These are phyloP conservation scores for Sebastes reedi DNA, from an alignment of 2,797 vertebrate species.

Conservation along the genomic window DNA sequence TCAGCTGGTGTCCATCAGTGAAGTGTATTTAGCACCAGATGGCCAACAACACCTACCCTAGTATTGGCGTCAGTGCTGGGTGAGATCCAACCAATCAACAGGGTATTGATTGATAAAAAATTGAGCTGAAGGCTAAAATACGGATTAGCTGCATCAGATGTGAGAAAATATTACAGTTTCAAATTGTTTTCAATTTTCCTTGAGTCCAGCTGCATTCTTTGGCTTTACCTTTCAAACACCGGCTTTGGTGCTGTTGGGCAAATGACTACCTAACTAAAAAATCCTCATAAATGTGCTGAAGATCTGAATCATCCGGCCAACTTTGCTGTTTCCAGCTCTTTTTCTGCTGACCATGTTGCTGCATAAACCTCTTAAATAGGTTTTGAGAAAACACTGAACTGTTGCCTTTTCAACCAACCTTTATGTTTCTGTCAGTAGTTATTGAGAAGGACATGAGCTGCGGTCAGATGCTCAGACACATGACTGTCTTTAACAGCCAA, in stretches of 20 bases:
- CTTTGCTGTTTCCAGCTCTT: conserved; percentile 4
- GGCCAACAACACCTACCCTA: neutral
- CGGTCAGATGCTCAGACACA: too few species aligned
- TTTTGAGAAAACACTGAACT: neutral
- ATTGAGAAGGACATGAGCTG: neutral
- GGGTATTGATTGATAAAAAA: neutral
- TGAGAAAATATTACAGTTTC: neutral
- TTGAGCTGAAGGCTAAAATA: neutral
- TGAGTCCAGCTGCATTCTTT: neutral
- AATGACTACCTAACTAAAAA: neutral
- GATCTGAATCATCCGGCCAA: neutral
- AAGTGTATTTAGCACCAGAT: neutral
- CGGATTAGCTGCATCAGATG: neutral
- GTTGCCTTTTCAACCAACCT: neutral
- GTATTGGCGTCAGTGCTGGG: neutral
- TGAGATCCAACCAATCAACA: conserved; percentile 6
- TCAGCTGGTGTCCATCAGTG: neutral
- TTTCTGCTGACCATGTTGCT: conserved; percentile 7
- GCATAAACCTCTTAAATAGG: conserved; percentile 7
- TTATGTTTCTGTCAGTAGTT: neutral
- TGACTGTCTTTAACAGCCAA: too few species aligned
- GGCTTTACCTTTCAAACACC: neutral
- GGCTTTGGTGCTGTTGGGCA: neutral
- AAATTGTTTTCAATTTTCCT: neutral
- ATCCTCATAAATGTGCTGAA: neutral